phyloP scores from a whole-genome alignment of 2,113 vertebrate species.

The Alligator mississippiensis region DNA sequence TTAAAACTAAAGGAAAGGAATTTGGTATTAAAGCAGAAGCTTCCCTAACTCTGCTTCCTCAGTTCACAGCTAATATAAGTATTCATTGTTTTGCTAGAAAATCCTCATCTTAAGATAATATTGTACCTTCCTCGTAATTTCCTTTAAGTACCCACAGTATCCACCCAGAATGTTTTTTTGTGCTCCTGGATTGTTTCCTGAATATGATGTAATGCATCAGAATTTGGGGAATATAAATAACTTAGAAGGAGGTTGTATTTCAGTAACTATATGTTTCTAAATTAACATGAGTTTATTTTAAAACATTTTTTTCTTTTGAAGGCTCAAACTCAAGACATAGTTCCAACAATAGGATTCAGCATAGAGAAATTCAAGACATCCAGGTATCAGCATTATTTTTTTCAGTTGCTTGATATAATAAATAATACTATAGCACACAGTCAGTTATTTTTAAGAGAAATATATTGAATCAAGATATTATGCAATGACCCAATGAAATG shows the following conservation, averaged over 20 bases:
- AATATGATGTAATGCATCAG: neutral
- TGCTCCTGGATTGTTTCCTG: neutral
- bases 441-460: neutral
- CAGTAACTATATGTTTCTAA: neutral
- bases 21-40: neutral
- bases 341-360: slow-evolving; percentile 98
- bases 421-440: neutral
- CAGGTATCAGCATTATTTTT: slow-evolving; percentile 81
- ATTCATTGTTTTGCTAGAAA: neutral
- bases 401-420: neutral
- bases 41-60: neutral
- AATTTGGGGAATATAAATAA: neutral
- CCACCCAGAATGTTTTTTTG: neutral
- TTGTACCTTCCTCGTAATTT: neutral
- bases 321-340: slow-evolving; percentile 97
- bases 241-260: neutral
- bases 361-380: slow-evolving; percentile 99
- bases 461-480: neutral
- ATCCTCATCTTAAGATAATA: neutral
- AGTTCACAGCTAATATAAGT: neutral
- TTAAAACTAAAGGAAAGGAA: neutral
- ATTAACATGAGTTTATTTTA: neutral
- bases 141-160: neutral
- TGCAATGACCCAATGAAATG: neutral
- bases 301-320: slow-evolving; percentile 71